Percentiles rank a stretch among this genome's conserved stretches.
phyloP scores from a whole-genome alignment of 2,888 invertebrate species.

The Lepidochrysops patricia region DNA sequence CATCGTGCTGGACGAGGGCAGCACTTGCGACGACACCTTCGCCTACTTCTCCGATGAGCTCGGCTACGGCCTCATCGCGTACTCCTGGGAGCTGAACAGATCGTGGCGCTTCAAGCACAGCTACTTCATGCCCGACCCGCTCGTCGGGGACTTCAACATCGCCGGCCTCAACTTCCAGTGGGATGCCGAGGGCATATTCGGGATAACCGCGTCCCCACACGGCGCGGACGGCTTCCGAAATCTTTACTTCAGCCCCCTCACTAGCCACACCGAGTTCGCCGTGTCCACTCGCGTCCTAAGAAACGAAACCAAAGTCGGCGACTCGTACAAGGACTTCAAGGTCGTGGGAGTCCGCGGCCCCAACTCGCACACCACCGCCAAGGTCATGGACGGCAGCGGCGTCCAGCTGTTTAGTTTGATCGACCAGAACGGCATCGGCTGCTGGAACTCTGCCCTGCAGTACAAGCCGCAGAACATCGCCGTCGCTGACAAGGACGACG shows the following conservation, averaged over 20 bases:
- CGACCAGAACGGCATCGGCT: constrained; percentile 87
- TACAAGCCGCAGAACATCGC: constrained; percentile 79
- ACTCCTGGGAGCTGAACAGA: constrained; percentile 83
- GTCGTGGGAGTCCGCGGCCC: constrained; percentile 78
- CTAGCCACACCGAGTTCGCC: constrained; percentile 85
- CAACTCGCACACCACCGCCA: constrained; percentile 81
- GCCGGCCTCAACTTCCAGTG: constrained; percentile 90
- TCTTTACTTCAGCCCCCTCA: constrained; percentile 85
- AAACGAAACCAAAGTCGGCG: constrained; percentile 78
- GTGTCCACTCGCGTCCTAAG: constrained; percentile 84
- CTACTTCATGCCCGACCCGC: constrained; percentile 87
- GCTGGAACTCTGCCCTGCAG: constrained; percentile 83
- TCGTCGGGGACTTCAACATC: constrained; percentile 84
- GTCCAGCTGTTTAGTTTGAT: constrained; percentile 85
- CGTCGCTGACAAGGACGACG: constrained; percentile 83
- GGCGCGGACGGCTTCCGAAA: constrained; percentile 80
- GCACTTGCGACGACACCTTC: constrained; percentile 82
- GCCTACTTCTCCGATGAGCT: constrained; percentile 89
- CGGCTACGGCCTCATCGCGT: constrained; percentile 86
- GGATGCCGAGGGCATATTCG: constrained; percentile 88
- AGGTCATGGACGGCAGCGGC: constrained; percentile 83
- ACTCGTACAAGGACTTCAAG: constrained; percentile 82
- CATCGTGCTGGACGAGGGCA: constrained; percentile 85
- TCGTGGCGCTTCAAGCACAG: constrained; percentile 88
- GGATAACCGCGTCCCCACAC: constrained; percentile 81